Conservation (phyloP, 2,888 invertebrate species). For the Peribatodes rhomboidaria region DNA sequence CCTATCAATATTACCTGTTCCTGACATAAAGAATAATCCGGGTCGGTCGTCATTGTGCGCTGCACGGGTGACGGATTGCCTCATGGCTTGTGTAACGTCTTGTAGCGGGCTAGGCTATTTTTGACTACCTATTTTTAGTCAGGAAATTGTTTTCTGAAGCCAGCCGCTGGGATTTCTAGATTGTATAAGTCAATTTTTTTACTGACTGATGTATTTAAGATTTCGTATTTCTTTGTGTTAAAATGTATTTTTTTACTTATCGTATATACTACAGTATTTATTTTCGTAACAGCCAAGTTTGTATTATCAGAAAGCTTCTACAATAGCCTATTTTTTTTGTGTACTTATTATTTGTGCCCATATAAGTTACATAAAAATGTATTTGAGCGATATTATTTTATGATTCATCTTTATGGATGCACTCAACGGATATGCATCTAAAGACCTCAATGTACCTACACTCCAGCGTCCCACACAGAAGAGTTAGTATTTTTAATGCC, state of each 20-base stretch:
- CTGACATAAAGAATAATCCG: slow-evolving; percentile 79
- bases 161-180: not conserved
- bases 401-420: slow-evolving; percentile 13
- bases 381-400: not conserved
- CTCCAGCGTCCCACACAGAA: slow-evolving; percentile 36
- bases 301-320: too few relatives aligned
- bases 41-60: slow-evolving; percentile 74
- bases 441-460: slow-evolving; percentile 25
- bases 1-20: slow-evolving; percentile 79
- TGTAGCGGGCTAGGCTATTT: slow-evolving; percentile 47
- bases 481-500: slow-evolving; percentile 38
- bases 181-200: not conserved
- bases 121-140: slow-evolving; percentile 50
- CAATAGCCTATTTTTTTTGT: too few relatives aligned
- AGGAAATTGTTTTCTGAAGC: slow-evolving; percentile 21
- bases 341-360: too few relatives aligned
- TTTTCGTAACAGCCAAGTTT: too few relatives aligned
- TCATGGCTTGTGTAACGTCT: slow-evolving; percentile 68
- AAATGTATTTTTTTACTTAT: not conserved
- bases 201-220: not conserved
- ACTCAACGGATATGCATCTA: slow-evolving; percentile 28
- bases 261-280: too few relatives aligned
- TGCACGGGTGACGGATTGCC: slow-evolving; percentile 71
- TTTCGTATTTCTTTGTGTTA: not conserved
- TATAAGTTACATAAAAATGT: too few relatives aligned